A percentile compares a stretch with the other conserved stretches of the same genome.
These are phyloP conservation scores for Oreortyx pictus DNA, from an alignment of 2,797 vertebrate genomes.

Conservation along the genomic window DNA sequence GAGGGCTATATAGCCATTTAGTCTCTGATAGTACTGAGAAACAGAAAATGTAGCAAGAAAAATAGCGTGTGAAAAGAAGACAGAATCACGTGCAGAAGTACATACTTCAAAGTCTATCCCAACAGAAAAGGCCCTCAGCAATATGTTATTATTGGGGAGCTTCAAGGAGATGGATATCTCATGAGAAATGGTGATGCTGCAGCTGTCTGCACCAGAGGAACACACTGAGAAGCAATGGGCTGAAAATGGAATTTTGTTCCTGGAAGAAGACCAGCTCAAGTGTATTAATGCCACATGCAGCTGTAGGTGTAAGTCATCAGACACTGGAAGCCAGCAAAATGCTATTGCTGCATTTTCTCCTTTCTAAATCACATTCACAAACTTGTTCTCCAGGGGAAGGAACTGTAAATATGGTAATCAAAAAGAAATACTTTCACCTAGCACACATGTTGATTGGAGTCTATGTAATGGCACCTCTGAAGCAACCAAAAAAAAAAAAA, in stretches of 20 bases:
- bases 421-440: not conserved
- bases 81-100: not conserved
- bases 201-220: rapidly evolving
- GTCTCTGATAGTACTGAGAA: not conserved
- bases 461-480: not conserved
- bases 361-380: not conserved
- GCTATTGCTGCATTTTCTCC: not conserved
- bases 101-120: not conserved
- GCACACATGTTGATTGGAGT: not conserved
- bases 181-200: rapidly evolving
- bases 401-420: not conserved
- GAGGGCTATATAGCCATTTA: not conserved
- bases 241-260: not conserved
- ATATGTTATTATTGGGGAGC: not conserved
- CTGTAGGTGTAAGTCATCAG: not conserved
- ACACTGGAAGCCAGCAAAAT: not conserved
- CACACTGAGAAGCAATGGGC: rapidly evolving
- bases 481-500: not conserved
- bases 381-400: not conserved
- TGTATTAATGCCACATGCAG: not conserved
- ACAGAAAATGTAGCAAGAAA: not conserved
- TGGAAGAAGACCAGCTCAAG: not conserved
- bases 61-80: not conserved
- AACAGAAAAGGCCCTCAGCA: not conserved
- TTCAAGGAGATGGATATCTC: not conserved